Percentiles rank a stretch among this genome's conserved stretches.
Conservation (phyloP, 37 sponge, comb jelly and placozoan species). For the Spongilla lacustris region DNA sequence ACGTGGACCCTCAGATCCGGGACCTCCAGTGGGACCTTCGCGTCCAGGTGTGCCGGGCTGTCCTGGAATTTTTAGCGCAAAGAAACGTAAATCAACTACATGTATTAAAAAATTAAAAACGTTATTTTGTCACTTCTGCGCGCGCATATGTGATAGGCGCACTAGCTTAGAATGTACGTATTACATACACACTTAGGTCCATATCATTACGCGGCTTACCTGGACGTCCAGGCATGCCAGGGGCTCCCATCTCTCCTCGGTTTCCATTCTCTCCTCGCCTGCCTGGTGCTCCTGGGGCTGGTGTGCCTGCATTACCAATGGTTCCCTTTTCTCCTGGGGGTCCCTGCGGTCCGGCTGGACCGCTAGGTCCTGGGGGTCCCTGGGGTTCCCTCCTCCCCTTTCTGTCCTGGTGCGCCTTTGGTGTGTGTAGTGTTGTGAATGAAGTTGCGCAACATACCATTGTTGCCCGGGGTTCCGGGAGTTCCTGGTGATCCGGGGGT, state of each 20-base stretch:
- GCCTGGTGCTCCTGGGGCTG: too few relatives aligned
- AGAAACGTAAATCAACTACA: too few relatives aligned
- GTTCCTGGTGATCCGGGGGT: conserved; percentile 8
- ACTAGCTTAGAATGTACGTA: too few relatives aligned
- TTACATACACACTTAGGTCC: too few relatives aligned
- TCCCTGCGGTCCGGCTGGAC: conserved; percentile 20
- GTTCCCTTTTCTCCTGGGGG: conserved; percentile 13
- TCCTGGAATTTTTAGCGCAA: too few relatives aligned
- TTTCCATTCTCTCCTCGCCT: conserved; percentile 4
- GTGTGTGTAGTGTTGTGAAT: too few relatives aligned
- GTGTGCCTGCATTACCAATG: conserved; percentile 2
- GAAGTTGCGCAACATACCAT: not conserved
- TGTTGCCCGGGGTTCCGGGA: not conserved
- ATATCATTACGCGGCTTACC: too few relatives aligned
- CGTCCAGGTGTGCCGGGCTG: not conserved
- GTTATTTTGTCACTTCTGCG: too few relatives aligned
- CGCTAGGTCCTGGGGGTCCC: not conserved
- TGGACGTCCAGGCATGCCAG: not conserved
- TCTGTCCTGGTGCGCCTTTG: not conserved
- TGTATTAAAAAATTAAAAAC: too few relatives aligned
- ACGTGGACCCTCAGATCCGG: not conserved
- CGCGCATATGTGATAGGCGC: too few relatives aligned
- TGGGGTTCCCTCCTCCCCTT: not conserved
- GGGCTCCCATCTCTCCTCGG: not conserved
- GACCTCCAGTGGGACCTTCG: not conserved